Base-by-base conservation (phyloP, 1,140 invertebrate species). In the Drosophila sucinea region DNA sequence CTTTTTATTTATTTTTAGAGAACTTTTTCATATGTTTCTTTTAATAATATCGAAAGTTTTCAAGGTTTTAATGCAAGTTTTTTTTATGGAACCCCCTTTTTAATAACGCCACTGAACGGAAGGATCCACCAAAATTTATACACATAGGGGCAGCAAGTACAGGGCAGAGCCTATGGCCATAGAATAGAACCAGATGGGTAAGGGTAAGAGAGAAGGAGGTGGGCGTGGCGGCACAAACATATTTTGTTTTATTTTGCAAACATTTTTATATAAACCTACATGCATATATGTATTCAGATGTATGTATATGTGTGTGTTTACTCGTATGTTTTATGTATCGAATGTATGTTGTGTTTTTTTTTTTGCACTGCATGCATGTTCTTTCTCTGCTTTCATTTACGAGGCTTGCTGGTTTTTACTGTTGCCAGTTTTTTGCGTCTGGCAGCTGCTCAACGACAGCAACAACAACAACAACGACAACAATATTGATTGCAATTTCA, bases 401-500 rank as follows among this genome's bases (percentile, higher is more conserved):
- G 71, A 82, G 83, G 79, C 82, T 85, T 70, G 79, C 82, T 85
- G 69, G 79, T 79, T 86, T 86, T 86, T 86, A 86, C 82, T 86
- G 82, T 87, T 86, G 76, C 76, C 79, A 79, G 64, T 75, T 87
- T 78, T 84, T 77, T 86, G 76, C 89, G 83, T 87, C 83, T 87
- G 83, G 83, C 83, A 89, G 83, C 83, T 87, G 84, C 83, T 89
- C 67, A 76, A 65, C 70, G 35, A 60, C 65, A 68, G 61, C 57
- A 63, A 61, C 67, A 72, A 38, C 65, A 67, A 61, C 67, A 63
- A 33, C 77, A 80, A 71, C 77, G 70, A 83, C 77, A 77, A 70
- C 70, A 83, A 89, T 87, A 87, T 87, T 87, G 83, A 87, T 87
- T 87, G 83, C 83, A 87, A 84, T 87, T 89, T 75, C 77, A 68